phyloP scores from a whole-genome alignment of 2,113 vertebrate genomes.

The Salvelinus alpinus region DNA sequence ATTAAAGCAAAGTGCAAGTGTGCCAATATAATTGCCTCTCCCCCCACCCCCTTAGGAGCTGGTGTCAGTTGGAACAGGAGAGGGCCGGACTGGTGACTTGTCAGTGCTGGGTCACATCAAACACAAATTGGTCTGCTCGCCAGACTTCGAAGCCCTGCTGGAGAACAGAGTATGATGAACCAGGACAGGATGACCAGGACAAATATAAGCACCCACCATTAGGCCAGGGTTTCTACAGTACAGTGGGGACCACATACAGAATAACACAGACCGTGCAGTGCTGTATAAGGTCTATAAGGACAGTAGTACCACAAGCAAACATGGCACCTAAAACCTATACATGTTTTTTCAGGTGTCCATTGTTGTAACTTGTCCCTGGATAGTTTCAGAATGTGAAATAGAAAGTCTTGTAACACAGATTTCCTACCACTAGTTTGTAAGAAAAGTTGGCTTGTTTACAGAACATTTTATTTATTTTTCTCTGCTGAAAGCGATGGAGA shows the following conservation, averaged over 20 bases:
- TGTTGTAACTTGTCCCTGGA: not conserved
- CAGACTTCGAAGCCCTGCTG: constrained; percentile 89
- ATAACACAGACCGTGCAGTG: not conserved
- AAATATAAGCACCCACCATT: no score
- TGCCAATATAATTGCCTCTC: not conserved
- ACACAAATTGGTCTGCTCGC: constrained; percentile 95
- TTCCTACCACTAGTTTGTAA: constrained; percentile 12
- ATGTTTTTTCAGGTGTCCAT: not conserved
- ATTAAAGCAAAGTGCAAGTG: no score
- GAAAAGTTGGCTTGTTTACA: constrained; percentile 1
- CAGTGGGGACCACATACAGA: no score
- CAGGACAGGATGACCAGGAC: no score
- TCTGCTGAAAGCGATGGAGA: not conserved
- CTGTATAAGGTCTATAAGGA: not conserved
- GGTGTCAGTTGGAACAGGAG: constrained; percentile 84
- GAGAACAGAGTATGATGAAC: constrained; percentile 77
- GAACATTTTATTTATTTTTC: constrained; percentile 12
- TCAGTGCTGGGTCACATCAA: constrained; percentile 89
- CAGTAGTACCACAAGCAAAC: not conserved
- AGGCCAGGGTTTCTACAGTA: not conserved
- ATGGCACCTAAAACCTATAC: not conserved
- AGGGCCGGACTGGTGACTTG: constrained; percentile 84
- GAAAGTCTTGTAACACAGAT: constrained; percentile 10
- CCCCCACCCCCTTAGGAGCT: constrained; percentile 79
- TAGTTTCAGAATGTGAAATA: constrained; percentile 14